Percentiles rank a stretch among this genome's conserved stretches.
These are phyloP conservation scores for Leucozona laternaria DNA, from an alignment of 2,888 invertebrate genomes.

Conservation along the genomic window DNA sequence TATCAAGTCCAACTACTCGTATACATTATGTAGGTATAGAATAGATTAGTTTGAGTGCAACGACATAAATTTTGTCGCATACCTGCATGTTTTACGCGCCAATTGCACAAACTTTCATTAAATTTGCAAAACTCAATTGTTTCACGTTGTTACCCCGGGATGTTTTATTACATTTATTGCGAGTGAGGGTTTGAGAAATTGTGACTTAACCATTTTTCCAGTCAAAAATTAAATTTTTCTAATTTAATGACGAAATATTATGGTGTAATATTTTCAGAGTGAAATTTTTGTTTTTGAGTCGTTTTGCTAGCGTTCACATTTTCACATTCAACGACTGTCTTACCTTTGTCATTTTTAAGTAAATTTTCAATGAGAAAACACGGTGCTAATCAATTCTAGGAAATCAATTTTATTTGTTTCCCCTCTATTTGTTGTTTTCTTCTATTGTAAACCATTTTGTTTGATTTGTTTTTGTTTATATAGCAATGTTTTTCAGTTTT, in stretches of 20 bases:
- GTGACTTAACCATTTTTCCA: background rate
- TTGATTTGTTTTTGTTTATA: no score
- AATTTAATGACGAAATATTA: background rate
- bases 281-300: no score
- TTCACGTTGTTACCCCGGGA: background rate
- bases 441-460: no score
- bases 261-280: no score
- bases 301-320: no score
- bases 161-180: conserved; percentile 17
- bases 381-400: no score
- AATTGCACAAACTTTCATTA: conserved; percentile 48
- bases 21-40: background rate
- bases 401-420: no score
- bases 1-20: conserved; percentile 30
- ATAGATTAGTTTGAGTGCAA: conserved; percentile 35
- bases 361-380: no score
- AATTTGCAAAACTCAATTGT: conserved; percentile 67
- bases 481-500: no score
- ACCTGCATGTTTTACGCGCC: conserved; percentile 30
- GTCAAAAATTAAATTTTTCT: background rate
- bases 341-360: no score
- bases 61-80: conserved; percentile 14
- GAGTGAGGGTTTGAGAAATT: background rate
- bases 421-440: no score
- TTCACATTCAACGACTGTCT: no score